Percentiles rank a stretch among this genome's conserved stretches.
Conservation (phyloP, 2,113 vertebrate species). For the Festucalex cinctus region DNA sequence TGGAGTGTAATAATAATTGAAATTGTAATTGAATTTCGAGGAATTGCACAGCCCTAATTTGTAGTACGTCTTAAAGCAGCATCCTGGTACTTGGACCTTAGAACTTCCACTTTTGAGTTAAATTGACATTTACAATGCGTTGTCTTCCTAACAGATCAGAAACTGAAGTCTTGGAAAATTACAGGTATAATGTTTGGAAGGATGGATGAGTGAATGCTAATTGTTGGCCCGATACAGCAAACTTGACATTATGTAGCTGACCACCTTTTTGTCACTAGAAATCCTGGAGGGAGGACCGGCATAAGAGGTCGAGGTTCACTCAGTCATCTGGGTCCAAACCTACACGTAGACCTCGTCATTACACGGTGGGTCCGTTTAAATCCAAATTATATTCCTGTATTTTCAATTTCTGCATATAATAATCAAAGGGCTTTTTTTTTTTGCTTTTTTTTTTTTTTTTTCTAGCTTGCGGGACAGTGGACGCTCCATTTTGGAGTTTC, state of each 20-base stretch:
- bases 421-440: not conserved
- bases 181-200: constrained; percentile 55
- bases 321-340: constrained; percentile 81
- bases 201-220: not conserved
- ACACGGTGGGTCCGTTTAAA: constrained; percentile 74
- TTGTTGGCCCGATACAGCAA: not conserved
- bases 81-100: not conserved
- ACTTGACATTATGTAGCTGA: not conserved
- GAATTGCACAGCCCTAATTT: too few relatives aligned
- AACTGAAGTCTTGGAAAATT: constrained; percentile 30
- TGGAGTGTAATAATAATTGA: too few relatives aligned
- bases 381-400: not conserved
- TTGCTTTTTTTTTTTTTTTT: not conserved
- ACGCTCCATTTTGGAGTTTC: constrained; percentile 77
- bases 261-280: constrained; percentile 69
- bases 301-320: constrained; percentile 81
- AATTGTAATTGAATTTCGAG: too few relatives aligned
- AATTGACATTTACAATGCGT: not conserved
- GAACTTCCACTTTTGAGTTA: not conserved
- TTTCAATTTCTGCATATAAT: not conserved
- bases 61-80: too few relatives aligned
- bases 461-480: constrained; percentile 46
- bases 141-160: constrained; percentile 48
- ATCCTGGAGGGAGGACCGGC: constrained; percentile 88
- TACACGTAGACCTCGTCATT: constrained; percentile 76